Percentiles rank a stretch among this genome's conserved stretches.
These are phyloP conservation scores for Struthio camelus DNA, from an alignment of 2,113 vertebrate species.

Conservation along the genomic window DNA sequence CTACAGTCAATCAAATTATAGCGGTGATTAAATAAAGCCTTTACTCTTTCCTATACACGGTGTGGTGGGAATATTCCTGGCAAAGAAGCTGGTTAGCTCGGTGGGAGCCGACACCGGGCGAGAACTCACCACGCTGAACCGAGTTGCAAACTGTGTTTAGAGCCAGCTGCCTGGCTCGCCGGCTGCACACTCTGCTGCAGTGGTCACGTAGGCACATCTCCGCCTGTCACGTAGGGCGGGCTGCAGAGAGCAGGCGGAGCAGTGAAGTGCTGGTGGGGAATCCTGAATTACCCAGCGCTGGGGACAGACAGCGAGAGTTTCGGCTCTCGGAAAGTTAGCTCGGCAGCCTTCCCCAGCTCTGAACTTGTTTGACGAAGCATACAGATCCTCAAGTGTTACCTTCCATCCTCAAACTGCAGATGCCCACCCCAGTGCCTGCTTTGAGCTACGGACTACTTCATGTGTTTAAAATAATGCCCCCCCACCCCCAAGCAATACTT, in stretches of 20 bases:
- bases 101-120: neutral
- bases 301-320: neutral
- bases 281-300: neutral
- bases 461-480: constrained; percentile 24
- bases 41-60: too few species aligned
- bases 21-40: too few species aligned
- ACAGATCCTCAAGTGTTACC: neutral
- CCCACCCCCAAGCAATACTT: constrained; percentile 26
- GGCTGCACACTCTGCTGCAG: fast-evolving
- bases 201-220: fast-evolving
- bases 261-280: neutral
- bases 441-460: constrained; percentile 15
- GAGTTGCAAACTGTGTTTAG: neutral
- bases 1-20: too few species aligned
- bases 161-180: neutral
- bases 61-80: too few species aligned
- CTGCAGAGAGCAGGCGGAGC: neutral
- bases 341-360: neutral
- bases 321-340: neutral
- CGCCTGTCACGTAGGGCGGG: fast-evolving
- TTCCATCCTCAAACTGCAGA: neutral
- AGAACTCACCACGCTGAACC: neutral
- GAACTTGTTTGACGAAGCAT: neutral
- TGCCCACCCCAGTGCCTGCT: constrained; percentile 6
- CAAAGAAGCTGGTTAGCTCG: neutral